Evolutionary conservation across 2,113 vertebrate genomes (phyloP).

Genomic region (Dermatemys mawii): DNA sequence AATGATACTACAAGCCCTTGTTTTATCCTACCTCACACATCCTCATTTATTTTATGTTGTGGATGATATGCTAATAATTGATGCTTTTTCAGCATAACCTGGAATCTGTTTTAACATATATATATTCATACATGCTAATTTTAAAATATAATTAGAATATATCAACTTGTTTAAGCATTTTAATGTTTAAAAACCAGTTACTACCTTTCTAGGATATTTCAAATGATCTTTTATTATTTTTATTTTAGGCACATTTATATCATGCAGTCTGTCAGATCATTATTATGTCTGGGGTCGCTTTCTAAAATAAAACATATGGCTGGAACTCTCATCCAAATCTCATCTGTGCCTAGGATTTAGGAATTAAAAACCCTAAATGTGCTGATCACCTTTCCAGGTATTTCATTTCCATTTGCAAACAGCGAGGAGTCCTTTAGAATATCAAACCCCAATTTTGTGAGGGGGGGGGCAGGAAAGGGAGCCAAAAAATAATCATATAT

Average conservation of each 20-base stretch:
- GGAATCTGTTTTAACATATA: neutral
- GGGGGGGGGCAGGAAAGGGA: neutral
- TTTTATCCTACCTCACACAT: constrained; percentile 18
- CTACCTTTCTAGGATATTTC: neutral
- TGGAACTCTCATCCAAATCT: too few relatives aligned
- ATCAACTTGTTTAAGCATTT: neutral
- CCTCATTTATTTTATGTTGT: neutral
- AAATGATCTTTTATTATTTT: neutral
- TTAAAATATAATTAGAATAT: neutral
- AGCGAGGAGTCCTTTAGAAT: too few relatives aligned
- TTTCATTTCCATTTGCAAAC: too few relatives aligned
- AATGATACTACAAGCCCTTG: neutral
- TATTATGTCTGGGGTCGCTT: neutral
- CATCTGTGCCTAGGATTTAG: neutral
- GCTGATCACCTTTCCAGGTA: too few relatives aligned
- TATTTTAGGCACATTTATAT: neutral
- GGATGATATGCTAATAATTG: neutral
- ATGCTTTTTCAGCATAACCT: neutral
- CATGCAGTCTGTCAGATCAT: accelerated
- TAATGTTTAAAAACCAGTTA: neutral
- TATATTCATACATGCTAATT: neutral
- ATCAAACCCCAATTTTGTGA: too few relatives aligned
- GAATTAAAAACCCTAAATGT: neutral
- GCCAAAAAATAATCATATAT: neutral
- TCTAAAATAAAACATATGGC: too few relatives aligned